Conservation (phyloP, 2,113 vertebrate species). For the Syrmaticus mikado region DNA sequence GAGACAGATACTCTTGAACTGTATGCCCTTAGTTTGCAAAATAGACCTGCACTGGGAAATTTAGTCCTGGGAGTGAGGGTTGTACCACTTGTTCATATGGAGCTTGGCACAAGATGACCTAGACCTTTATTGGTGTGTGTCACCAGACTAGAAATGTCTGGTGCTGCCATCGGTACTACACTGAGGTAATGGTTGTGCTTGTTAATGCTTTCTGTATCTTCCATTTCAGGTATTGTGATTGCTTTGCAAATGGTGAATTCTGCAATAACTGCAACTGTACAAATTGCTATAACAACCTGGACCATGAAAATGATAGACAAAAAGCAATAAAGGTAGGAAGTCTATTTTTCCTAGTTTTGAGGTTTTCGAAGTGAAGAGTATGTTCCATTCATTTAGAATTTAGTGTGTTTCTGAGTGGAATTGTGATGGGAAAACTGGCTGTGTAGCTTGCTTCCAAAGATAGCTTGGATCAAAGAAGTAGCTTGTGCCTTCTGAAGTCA, state of each 20-base stretch:
- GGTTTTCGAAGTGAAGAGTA: not conserved
- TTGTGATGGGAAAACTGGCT: not conserved
- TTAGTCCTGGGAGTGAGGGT: not conserved
- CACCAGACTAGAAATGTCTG: not conserved
- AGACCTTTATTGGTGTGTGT: rapidly evolving
- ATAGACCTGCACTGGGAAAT: not conserved
- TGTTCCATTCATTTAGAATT: not conserved
- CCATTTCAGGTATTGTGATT: constrained; percentile 92
- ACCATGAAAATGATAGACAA: constrained; percentile 95
- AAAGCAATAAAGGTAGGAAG: constrained; percentile 97
- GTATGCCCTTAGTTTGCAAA: not conserved
- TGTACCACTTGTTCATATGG: rapidly evolving
- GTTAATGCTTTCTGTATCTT: constrained; percentile 20
- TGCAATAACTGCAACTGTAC: constrained; percentile 99
- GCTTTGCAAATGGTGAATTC: constrained; percentile 98
- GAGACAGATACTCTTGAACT: not conserved
- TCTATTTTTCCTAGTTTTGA: not conserved
- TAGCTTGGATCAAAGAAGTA: not conserved
- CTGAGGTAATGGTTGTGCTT: not conserved
- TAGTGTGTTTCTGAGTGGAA: too few species aligned
- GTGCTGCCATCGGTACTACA: not conserved
- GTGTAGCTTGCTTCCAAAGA: not conserved
- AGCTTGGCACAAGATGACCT: not conserved
- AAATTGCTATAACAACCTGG: constrained; percentile 98
- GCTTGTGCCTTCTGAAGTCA: not conserved